A percentile compares a stretch with the other conserved stretches of the same genome.
phyloP scores from a whole-genome alignment of 2,888 invertebrate genomes.

The Pyrrhosoma nymphula region DNA sequence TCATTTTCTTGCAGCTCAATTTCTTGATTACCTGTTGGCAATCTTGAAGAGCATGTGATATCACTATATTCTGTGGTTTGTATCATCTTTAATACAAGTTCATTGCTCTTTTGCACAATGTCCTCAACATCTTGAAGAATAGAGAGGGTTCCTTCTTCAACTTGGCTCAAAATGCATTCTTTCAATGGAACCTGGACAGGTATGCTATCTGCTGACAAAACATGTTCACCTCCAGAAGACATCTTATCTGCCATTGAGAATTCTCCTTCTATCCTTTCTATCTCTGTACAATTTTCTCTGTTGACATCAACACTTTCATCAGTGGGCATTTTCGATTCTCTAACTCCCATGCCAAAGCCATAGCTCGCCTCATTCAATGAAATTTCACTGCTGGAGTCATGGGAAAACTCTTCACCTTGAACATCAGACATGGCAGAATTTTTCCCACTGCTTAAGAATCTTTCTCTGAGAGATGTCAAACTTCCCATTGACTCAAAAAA shows the following conservation, averaged over 20 bases:
- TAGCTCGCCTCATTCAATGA: neutral
- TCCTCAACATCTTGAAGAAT: slow-evolving; percentile 29
- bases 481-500: slow-evolving; percentile 51
- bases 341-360: neutral
- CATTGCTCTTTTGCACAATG: slow-evolving; percentile 62
- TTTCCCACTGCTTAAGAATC: neutral
- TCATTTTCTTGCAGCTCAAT: neutral
- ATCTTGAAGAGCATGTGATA: slow-evolving; percentile 20
- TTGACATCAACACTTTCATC: neutral
- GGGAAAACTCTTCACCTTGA: neutral
- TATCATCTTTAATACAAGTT: slow-evolving; percentile 54
- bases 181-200: neutral
- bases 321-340: neutral
- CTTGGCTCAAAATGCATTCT: neutral
- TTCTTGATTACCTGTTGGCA: neutral
- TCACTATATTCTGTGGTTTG: slow-evolving; percentile 11
- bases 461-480: neutral
- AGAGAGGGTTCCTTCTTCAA: neutral
- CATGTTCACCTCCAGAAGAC: neutral
- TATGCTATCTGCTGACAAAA: neutral
- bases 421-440: neutral
- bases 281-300: neutral
- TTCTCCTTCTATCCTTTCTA: neutral
- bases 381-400: neutral
- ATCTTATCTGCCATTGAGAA: neutral